These are phyloP conservation scores for Mungos mungo DNA, from an alignment of 2,113 vertebrate species.

Conservation along the genomic window DNA sequence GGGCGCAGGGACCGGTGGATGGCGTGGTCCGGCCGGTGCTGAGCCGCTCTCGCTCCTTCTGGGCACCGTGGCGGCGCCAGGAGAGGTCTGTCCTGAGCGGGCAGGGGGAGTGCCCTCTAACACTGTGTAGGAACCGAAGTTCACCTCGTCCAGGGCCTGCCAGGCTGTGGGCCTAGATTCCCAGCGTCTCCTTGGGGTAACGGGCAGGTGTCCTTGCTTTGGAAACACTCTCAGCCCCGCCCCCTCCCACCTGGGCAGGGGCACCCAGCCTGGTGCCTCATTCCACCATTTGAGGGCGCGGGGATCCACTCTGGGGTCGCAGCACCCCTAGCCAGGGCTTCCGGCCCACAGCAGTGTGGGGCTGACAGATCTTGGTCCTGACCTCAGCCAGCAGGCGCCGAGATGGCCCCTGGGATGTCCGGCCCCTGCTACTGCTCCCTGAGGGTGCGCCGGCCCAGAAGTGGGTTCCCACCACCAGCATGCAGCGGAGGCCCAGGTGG, in stretches of 20 bases:
- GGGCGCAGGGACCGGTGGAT: not conserved
- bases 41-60: not conserved
- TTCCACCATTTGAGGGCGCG: not conserved
- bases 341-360: not conserved
- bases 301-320: not conserved
- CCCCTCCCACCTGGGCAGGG: not conserved
- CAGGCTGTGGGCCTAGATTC: not conserved
- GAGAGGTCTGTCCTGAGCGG: not conserved
- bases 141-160: not conserved
- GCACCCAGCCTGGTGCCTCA: not conserved
- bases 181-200: not conserved
- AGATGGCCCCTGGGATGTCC: not conserved
- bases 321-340: not conserved
- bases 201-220: rapidly evolving
- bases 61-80: rapidly evolving
- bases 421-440: not conserved
- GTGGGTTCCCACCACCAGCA: not conserved
- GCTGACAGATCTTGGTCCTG: not conserved
- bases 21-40: not conserved
- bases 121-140: not conserved
- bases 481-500: not conserved
- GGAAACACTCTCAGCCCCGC: not conserved
- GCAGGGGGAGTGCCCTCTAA: not conserved
- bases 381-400: not conserved
- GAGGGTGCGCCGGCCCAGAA: not conserved